Evolutionary conservation across 1,140 invertebrate species (phyloP).

Genomic region (Aphis gossypii): DNA sequence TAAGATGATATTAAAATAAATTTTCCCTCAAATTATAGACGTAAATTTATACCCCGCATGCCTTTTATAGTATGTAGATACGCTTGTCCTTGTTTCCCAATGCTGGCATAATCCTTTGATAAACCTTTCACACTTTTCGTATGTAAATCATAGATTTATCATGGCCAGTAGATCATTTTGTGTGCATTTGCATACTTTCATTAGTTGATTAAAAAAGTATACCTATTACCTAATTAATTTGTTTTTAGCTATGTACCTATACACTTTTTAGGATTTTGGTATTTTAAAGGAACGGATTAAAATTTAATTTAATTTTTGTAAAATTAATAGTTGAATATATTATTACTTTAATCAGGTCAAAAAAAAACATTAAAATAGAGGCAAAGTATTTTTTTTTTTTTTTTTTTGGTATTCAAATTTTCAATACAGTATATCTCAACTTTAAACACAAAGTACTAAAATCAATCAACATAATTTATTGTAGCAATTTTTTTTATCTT

Average conservation of each 20-base stretch:
- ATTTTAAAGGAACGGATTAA: not conserved
- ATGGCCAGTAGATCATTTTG: not conserved
- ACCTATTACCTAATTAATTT: not conserved
- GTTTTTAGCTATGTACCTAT: not conserved
- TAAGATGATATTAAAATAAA: not conserved
- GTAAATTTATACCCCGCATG: not conserved
- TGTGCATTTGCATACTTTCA: not conserved
- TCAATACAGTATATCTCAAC: not conserved
- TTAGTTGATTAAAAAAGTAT: constrained; percentile 13
- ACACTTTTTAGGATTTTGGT: not conserved
- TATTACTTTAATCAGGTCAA: not conserved
- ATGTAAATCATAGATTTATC: not conserved
- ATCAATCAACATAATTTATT: not conserved
- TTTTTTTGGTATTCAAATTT: not conserved
- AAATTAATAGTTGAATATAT: not conserved
- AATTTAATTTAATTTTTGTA: not conserved
- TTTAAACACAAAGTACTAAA: not conserved
- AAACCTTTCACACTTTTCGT: not conserved
- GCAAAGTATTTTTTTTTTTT: not conserved
- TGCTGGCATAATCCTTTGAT: not conserved
- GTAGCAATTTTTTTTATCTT: not conserved
- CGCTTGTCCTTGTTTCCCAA: not conserved
- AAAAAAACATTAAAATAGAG: not conserved
- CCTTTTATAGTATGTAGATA: not conserved
- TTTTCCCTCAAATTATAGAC: not conserved